Evolutionary conservation across 2,888 invertebrate genomes (phyloP).

Genomic region (Pollenia amentaria): DNA sequence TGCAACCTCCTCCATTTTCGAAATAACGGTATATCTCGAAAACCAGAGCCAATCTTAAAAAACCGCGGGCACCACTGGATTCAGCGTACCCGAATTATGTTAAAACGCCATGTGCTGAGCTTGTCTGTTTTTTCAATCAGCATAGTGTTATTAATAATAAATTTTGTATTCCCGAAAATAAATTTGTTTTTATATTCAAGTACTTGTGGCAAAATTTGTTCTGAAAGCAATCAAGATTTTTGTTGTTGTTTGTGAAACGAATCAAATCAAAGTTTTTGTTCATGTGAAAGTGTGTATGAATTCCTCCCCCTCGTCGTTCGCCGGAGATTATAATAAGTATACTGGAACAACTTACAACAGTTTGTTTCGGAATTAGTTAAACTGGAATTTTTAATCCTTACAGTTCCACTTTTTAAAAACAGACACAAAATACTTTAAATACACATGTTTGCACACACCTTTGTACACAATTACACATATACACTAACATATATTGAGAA

Average conservation of each 20-base stretch:
- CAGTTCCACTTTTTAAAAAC: conserved; percentile 32
- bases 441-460: not conserved
- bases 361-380: conserved; percentile 31
- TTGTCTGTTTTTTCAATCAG: no score
- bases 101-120: no score
- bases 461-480: not conserved
- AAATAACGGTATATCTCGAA: no score
- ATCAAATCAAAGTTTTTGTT: conserved; percentile 18
- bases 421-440: conserved; percentile 26
- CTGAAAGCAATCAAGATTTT: conserved; percentile 19
- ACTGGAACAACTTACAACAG: conserved; percentile 36
- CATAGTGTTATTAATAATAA: no score
- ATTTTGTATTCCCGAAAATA: no score
- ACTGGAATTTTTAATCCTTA: conserved; percentile 48
- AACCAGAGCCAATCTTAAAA: no score
- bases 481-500: not conserved
- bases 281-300: not conserved
- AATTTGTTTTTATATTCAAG: not conserved
- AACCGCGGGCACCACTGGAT: no score
- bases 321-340: conserved; percentile 16
- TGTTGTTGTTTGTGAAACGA: conserved; percentile 32
- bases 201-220: conserved; percentile 32
- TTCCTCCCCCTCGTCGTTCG: not conserved
- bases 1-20: no score
- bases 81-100: no score